phyloP scores from a whole-genome alignment of 2,888 invertebrate species.

The Chrysopilus asiliformis region DNA sequence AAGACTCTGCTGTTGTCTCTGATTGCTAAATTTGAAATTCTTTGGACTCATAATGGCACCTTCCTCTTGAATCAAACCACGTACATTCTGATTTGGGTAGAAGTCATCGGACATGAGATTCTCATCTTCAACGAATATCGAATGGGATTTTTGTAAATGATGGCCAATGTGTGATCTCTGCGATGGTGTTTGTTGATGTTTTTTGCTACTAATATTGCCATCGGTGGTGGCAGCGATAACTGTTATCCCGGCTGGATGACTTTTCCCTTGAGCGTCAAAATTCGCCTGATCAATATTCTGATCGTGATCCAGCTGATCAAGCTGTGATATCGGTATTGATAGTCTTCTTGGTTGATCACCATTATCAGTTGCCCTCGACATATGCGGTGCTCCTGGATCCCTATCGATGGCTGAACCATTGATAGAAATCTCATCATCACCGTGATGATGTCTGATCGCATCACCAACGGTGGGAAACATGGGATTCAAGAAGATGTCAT shows the following conservation, averaged over 20 bases:
- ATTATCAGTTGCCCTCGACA: not conserved
- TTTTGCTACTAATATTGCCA: constrained; percentile 14
- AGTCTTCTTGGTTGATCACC: not conserved
- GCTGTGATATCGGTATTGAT: too few species aligned
- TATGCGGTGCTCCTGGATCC: constrained; percentile 14
- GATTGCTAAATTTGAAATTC: constrained; percentile 44
- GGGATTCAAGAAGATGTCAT: constrained; percentile 17
- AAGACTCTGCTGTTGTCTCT: constrained; percentile 55
- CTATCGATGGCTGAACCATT: not conserved
- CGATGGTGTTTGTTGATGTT: constrained; percentile 28
- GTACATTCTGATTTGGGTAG: constrained; percentile 4
- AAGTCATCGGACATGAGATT: not conserved
- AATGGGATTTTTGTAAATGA: constrained; percentile 19
- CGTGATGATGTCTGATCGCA: constrained; percentile 15
- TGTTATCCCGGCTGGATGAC: too few species aligned
- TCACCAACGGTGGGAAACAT: constrained; percentile 21
- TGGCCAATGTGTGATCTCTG: constrained; percentile 14
- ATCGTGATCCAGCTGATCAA: too few species aligned
- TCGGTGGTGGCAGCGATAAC: not conserved
- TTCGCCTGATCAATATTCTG: too few species aligned
- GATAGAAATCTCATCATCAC: constrained; percentile 11
- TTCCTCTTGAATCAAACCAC: constrained; percentile 7
- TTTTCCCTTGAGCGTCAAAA: too few species aligned
- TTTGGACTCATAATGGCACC: constrained; percentile 23
- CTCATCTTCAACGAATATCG: constrained; percentile 22